Base-by-base conservation (phyloP, 2,888 invertebrate genomes). In the Torymus auratus region DNA sequence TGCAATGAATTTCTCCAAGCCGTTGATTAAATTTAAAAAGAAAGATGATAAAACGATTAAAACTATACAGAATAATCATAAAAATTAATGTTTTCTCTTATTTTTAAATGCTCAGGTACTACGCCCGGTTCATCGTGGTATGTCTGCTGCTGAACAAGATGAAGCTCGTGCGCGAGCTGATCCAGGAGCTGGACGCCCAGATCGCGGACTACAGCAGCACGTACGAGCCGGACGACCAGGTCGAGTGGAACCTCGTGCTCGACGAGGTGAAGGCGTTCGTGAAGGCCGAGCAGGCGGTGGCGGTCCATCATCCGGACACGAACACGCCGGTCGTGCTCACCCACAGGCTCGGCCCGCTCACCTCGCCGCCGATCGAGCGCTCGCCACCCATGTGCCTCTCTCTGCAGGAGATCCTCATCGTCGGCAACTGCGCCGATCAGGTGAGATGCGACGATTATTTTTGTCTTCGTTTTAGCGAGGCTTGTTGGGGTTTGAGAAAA, bases 211-310 rank as follows among this genome's bases (percentile, higher is more conserved):
- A 99, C 92, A 97, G 97, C 64, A 95, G 95, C 89, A 96, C 97
- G 17, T 99, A 98, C 91, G 97, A 98, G 90, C 98, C 98, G n/a
- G 98, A 98, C 86, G 98, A 99, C 91, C 88, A 88, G 84, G 93
- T 97, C 86, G 98, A 99, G 91, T 99, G 99, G 99, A 96, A 96
- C 69, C 92, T 98, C 83, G 98, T 99, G 1, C 93, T 98, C 83
- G 96, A 97, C 86, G 98, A 99, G 92, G 97, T 98, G 83, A 96
- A 97, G 91, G 96, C 96, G 76, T 99, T 99, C 92, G 95, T 98
- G 80, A 96, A 96, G 91, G 97, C 98, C 23, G 98, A 98, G 91
- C 96, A 96, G 78, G 94, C 97, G 60, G 96, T 98, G 17, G 95
- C 95, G 78, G 96, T 99, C 15, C 92, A 97, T 71, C 97, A 98